Base-by-base conservation (phyloP, 2,888 invertebrate genomes). In the Cryptocephalus moraei region DNA sequence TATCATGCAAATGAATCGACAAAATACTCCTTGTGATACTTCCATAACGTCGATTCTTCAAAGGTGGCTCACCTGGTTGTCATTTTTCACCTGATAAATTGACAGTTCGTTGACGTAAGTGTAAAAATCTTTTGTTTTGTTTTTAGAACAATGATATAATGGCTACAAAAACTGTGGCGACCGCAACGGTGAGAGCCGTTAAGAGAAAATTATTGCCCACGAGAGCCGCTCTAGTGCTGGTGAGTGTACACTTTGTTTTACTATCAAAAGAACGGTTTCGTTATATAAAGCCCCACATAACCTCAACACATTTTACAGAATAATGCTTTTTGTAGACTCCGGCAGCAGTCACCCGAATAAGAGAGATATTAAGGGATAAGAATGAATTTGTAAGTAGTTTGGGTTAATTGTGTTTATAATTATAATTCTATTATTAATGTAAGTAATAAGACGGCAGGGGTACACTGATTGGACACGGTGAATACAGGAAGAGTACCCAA, bases 161-260 rank as follows among this genome's bases (percentile, higher is more conserved):
- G 87, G 80, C 87, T 68, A 81, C 86, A 55, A 84, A 81, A 77
- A 77, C 81, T 51, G 81, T 86, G 62, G 90, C 86, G 50, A 84
- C 90, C 66, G 93, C 93, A 32, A 91, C 92, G 46, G 91, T 94
- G 32, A 80, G 90, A 59, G 90, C 92, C 56, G 84, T 91, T 31
- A 86, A 86, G 69, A 84, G 88, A 64, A 81, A 79, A 70, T 69
- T 87, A 52, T 69, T 89, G 51, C 84, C 93, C n/a, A 82, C 84
- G 40, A 76, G 91, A 61, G 88, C 92, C 55, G 93, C 94, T 3
- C 72, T 95, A 45, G 81, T 86, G 53, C 72, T 95, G 73, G 70
- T 70, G 60, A 58, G 54, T 51, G 34, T 47, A 9, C 13, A 41
- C 40, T 47, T 45, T 33, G 49, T 45, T 42, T 40, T n/a, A n/a